Evolutionary conservation across 2,113 vertebrate genomes (phyloP), one percentile per base, ranked within the genome.

Genomic region (Peromyscus californicus): DNA sequence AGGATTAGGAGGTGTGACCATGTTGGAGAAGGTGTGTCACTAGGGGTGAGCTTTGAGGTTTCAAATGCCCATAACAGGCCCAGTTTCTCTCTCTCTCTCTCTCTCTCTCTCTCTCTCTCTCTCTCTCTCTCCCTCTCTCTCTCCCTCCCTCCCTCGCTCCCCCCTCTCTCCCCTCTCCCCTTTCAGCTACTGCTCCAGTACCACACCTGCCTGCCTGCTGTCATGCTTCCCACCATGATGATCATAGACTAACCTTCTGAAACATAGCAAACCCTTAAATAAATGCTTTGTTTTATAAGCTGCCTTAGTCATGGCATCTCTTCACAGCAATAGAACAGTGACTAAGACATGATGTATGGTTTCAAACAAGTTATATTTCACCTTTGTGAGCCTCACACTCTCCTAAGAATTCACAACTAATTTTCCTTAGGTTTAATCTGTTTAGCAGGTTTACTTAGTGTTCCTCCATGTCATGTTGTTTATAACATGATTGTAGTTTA

Each of bases 331-430:
- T 8, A 39, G 19, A 26, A 15, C 36, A 83, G 36, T 15, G 24
- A 15, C 12, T 83, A n/a, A 39, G 57, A 61, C 36, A 61, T 11
- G 7, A 26, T 83, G 80, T n/a, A n/a, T 0, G 54, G 83, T 91
- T 97, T 80, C 63, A 97, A 93, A 57, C 65, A 75, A 90, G 36
- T 16, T 95, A 6, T 67, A 86, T 83, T 85, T 96, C 72, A 83
- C 80, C 57, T 83, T 39, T 83, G 54, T 83, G 61, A 83, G 36
- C 57, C 51, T 83, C 36, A 83, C 12, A 61, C n/a, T n/a, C n/a
- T n/a, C 12, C 31, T 16, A 39, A 39, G 36, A 83, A 83, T 39
- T 61, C 22, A 26, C 31, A 29, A 57, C 63, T 8, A 93, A n/a
- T 22, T 80, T 26, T 11, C 29, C 36, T 83, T 61, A 39, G 6